Evolutionary conservation across 2,888 invertebrate genomes (phyloP).

Genomic region (Cosmopolites sordidus): DNA sequence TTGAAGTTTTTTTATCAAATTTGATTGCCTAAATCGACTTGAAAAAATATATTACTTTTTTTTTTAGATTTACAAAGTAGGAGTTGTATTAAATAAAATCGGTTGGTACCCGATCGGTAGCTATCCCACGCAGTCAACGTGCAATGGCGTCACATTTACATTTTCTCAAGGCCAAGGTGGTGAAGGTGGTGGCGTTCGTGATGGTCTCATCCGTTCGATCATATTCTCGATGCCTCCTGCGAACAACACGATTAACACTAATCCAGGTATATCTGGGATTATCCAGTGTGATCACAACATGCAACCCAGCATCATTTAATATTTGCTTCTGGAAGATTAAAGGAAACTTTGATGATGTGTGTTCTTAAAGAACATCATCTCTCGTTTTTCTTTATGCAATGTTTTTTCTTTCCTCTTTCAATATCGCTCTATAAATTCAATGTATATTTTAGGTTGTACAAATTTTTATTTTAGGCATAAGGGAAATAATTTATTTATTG

Average conservation of each 20-base stretch:
- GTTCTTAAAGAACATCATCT: too few species aligned
- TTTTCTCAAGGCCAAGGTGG: conserved; percentile 66
- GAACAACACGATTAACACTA: conserved; percentile 30
- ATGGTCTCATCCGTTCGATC: conserved; percentile 74
- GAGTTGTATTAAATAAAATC: conserved; percentile 75
- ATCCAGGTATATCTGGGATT: conserved; percentile 33
- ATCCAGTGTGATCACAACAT: conserved; percentile 35
- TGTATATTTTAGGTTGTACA: not conserved
- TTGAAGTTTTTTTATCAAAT: too few species aligned
- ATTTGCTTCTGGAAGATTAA: conserved; percentile 1
- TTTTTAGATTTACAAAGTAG: conserved; percentile 70
- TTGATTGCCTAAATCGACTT: too few species aligned
- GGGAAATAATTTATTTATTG: not conserved
- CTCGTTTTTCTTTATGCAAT: too few species aligned
- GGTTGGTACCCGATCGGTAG: conserved; percentile 79
- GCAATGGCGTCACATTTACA: conserved; percentile 69
- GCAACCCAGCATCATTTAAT: conserved; percentile 34
- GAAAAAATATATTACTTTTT: too few species aligned
- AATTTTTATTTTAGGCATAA: not conserved
- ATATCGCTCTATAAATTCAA: not conserved
- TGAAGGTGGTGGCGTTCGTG: conserved; percentile 64
- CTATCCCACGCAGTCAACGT: conserved; percentile 62
- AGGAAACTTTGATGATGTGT: too few species aligned
- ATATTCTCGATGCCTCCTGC: conserved; percentile 60
- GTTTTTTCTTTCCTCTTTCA: not conserved